Base-by-base conservation (phyloP, 1,140 invertebrate species). In the Pogonus chalceus region DNA sequence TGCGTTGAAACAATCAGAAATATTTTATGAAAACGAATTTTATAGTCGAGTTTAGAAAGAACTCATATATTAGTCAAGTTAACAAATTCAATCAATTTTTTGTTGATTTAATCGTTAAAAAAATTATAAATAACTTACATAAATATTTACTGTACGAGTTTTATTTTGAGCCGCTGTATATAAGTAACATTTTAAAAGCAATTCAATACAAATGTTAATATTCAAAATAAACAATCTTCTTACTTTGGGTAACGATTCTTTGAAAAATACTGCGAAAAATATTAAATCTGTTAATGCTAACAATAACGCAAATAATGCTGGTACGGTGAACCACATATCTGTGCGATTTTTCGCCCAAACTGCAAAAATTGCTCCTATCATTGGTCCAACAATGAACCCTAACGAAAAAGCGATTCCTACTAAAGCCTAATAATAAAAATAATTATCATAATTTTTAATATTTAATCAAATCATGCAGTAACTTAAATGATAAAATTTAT, bases 341-440 rank as follows among this genome's bases (percentile, higher is more conserved):
- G 74, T 72, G 49, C 71, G 65, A 72, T 65, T 77, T 67, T 69
- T 74, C 1, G 84, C 82, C 71, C 79, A 83, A 59, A 80, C 78
- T 1, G 93, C 85, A 74, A 98, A 96, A 62, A 83, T 73, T 9
- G 94, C 96, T 18, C 96, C 96, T 63, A 98, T 92, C 64, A 93
- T 75, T 20, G 96, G 96, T 0, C 96, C 96, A 57, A 97, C 72
- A 58, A 98, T 90, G 72, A 99, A 99, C 14, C 94, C 96, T 52
- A 99, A 72, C 0, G 95, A 98, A 75, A 99, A 99, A 2, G 96
- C 93, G 63, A 97, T 85, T 14, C 96, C 96, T 55, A 99, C 87
- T 23, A 98, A 70, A 16, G 96, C 96, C 91, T 94, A 72, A 60
- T 82, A 80, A 67, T 59, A 63, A 65, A 55, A 49, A 23, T 7